Evolutionary conservation across 2,113 vertebrate genomes (phyloP).

Genomic region (Sylvia atricapilla): DNA sequence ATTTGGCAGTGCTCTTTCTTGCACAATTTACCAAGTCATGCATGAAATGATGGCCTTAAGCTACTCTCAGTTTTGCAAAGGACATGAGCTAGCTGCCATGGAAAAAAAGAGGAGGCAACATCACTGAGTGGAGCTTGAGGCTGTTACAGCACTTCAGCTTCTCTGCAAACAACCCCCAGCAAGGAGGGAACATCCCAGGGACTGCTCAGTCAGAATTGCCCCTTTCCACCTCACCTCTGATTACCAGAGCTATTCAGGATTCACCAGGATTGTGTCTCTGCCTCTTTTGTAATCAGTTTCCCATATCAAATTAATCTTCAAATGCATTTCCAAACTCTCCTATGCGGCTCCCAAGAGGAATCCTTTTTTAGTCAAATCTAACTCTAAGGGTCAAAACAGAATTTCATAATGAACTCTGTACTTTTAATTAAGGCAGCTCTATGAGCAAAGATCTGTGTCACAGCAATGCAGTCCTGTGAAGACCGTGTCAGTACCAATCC

Average conservation of each 20-base stretch:
- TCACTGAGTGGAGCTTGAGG: background rate
- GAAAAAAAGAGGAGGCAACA: background rate
- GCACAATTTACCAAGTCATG: constrained; percentile 65
- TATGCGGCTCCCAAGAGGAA: background rate
- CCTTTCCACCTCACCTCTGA: background rate
- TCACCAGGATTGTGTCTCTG: background rate
- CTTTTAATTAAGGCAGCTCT: constrained; percentile 35
- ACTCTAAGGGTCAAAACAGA: background rate
- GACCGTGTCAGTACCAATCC: background rate
- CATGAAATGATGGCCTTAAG: constrained; percentile 63
- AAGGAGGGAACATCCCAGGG: background rate
- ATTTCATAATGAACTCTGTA: background rate
- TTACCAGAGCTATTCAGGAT: background rate
- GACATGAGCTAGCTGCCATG: constrained; percentile 32
- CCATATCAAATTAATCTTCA: background rate
- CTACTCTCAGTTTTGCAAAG: constrained; percentile 57
- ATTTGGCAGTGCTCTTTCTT: constrained; percentile 65
- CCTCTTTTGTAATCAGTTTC: background rate
- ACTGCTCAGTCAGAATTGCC: background rate
- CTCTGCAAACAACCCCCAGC: background rate
- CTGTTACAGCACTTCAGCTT: background rate
- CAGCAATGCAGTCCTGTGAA: background rate
- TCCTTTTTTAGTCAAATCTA: background rate
- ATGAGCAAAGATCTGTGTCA: background rate
- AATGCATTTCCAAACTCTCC: background rate